Conservation (phyloP, 2,888 invertebrate species). For the Acanthosoma haemorrhoidale region DNA sequence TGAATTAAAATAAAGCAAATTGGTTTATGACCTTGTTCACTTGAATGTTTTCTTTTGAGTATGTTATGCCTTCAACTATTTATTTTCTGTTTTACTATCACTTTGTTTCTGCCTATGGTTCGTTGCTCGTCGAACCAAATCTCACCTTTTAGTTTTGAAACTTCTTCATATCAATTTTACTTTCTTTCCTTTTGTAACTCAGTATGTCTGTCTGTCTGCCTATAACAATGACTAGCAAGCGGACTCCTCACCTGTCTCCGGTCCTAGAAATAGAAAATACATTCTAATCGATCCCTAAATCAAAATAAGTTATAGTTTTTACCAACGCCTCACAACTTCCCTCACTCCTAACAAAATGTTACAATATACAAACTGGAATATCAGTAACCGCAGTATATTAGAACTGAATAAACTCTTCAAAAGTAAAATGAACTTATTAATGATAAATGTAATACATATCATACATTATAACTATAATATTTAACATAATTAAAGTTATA, state of each 20-base stretch:
- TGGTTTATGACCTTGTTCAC: constrained; percentile 32
- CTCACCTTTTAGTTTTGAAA: not conserved
- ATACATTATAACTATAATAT: constrained; percentile 19
- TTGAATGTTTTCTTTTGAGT: constrained; percentile 28
- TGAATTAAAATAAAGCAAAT: constrained; percentile 32
- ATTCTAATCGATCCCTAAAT: too few relatives aligned
- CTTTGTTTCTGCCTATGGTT: constrained; percentile 18
- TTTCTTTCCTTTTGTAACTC: constrained; percentile 8
- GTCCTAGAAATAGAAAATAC: not conserved
- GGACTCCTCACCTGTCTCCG: not conserved
- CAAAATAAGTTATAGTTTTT: too few relatives aligned
- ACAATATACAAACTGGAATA: not conserved
- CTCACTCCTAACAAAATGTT: too few relatives aligned
- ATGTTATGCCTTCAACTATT: constrained; percentile 23
- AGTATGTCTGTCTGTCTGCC: constrained; percentile 17
- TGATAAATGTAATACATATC: constrained; percentile 26
- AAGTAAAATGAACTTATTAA: not conserved
- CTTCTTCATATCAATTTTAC: not conserved
- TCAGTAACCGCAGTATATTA: not conserved
- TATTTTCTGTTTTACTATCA: constrained; percentile 8
- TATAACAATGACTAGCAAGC: not conserved
- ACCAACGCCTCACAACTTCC: too few relatives aligned
- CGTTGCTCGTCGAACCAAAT: not conserved
- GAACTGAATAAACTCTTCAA: not conserved
- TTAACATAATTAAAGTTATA: constrained; percentile 7